Evolutionary conservation across 2,888 invertebrate genomes (phyloP).

Genomic region (Scelioninae gen. 2): DNA sequence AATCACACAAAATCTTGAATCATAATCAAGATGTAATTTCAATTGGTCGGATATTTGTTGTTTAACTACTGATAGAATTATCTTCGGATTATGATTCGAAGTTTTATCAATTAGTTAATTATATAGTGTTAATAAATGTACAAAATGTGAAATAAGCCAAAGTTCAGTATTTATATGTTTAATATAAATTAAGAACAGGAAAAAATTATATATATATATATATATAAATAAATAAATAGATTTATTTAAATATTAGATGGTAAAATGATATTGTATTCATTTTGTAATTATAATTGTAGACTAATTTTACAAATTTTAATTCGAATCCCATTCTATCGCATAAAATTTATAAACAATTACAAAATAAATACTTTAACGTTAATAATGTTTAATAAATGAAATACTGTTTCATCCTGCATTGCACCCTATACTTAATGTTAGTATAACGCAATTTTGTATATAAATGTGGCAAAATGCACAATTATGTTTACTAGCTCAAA

Average conservation of each 20-base stretch:
- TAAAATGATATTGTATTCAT: slow-evolving; percentile 27
- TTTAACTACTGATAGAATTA: not conserved
- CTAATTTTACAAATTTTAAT: not conserved
- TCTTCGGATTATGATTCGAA: slow-evolving; percentile 14
- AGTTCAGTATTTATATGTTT: slow-evolving; percentile 52
- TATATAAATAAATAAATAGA: slow-evolving; percentile 36
- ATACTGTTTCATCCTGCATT: no score
- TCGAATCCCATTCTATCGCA: not conserved
- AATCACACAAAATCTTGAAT: slow-evolving; percentile 1
- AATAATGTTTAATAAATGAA: not conserved
- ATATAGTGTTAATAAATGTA: slow-evolving; percentile 37
- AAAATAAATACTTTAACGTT: slow-evolving; percentile 38
- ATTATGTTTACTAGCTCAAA: no score
- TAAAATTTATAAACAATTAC: not conserved
- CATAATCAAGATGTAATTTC: not conserved
- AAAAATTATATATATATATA: slow-evolving; percentile 38
- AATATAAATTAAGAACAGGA: slow-evolving; percentile 43
- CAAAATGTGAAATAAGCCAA: slow-evolving; percentile 54
- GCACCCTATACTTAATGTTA: no score
- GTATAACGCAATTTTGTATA: no score
- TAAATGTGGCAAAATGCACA: no score
- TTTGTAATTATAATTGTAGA: slow-evolving; percentile 13
- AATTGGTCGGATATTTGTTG: slow-evolving; percentile 7
- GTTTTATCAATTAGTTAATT: slow-evolving; percentile 9
- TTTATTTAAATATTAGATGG: slow-evolving; percentile 23